Base-by-base conservation (phyloP, 2,797 vertebrate species). In the Pseudochaenichthys georgianus region DNA sequence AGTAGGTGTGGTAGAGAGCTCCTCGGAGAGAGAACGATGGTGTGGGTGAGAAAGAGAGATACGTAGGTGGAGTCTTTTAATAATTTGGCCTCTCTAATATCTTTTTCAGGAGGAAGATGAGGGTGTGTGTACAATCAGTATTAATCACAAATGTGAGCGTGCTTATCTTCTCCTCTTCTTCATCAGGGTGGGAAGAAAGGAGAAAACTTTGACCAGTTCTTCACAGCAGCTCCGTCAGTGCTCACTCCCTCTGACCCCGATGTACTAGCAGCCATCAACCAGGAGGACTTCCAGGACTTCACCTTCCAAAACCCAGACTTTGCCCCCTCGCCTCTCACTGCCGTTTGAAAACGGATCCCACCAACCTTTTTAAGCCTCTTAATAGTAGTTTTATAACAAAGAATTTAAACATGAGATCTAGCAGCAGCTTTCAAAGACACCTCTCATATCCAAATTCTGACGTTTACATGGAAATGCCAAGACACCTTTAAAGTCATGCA, bases 191-290 rank as follows among this genome's bases (percentile, higher is more conserved):
- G 97, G 21, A 95, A 77, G 71, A 97, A 96, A 62, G 97, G 95
- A 0, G 97, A 98, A 91, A 98, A 98, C 84, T 98, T 98, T 43
- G 97, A 98, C 92, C 95, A 96, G 82, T 98, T 97, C 92, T 98
- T 98, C 94, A 98, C 97, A 0, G 93, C 93, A 9, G 95, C 95
- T 17, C 93, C 96, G 0, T 94, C 97, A 0, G 95, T 90, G 1
- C 93, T 98, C 78, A 98, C 97, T 0, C 97, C 97, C 3, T 97
- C 97, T 1, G 97, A 98, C 88, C 96, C 96, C 4, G 92, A 97
- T 13, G 90, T 98, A 15, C 92, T 98, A 13, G 96, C 96, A 34
- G 96, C 94, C 63, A 95, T 98, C 1, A 96, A 96, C 88, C 97
- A 97, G 91, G 94, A 96, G 0, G 97, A 98, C 78, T 98, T 98